Evolutionary conservation across 1,140 invertebrate genomes (phyloP), one percentile per base, ranked within the genome.

Genomic region (Antheraea pernyi): DNA sequence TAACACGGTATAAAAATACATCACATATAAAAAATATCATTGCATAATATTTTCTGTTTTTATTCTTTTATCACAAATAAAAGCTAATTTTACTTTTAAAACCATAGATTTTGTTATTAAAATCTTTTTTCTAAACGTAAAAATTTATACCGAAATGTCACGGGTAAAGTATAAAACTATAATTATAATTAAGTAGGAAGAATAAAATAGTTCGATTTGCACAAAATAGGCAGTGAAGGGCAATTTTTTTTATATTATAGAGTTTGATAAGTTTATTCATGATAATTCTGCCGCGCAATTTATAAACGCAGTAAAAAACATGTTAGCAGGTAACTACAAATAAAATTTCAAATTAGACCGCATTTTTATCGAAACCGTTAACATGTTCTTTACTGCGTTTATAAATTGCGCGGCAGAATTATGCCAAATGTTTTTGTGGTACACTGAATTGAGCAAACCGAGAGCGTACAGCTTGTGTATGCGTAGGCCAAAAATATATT

Each of bases 1-100:
- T 70, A 74, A 70, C 68, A 70, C 65, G 42, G 58, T 74, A 74
- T 73, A 74, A 70, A 73, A 74, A 72, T 74, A 74, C 72, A 74
- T 74, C 68, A 74, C 67, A 71, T 75, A 37, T 63, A 63, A 37
- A 63, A 37, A 53, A 53, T 53, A 53, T 53, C 46, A 53, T 16
- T 53, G 46, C 46, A 6, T 16, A 53, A 53, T 53, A 16, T 53
- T 53, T 53, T 16, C 30, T 63, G 10, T 13, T 37, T 63, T 37
- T 37, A 2, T 63, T 19, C 22, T 37, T 13, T 53, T 37, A 63
- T 63, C 30, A 37, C 30, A 63, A 37, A 61, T 61, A 22, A 61
- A 19, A 61, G 19, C 7, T 18, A n/a, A 37, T 63, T n/a, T 63
- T 36, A n/a, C 39, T 42, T 42, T 11, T 8, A 39, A 6, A 62